A percentile compares a stretch with the other conserved stretches of the same genome.
Evolutionary conservation across 2,888 invertebrate species (phyloP).

Genomic region (Yponomeuta evonymella): DNA sequence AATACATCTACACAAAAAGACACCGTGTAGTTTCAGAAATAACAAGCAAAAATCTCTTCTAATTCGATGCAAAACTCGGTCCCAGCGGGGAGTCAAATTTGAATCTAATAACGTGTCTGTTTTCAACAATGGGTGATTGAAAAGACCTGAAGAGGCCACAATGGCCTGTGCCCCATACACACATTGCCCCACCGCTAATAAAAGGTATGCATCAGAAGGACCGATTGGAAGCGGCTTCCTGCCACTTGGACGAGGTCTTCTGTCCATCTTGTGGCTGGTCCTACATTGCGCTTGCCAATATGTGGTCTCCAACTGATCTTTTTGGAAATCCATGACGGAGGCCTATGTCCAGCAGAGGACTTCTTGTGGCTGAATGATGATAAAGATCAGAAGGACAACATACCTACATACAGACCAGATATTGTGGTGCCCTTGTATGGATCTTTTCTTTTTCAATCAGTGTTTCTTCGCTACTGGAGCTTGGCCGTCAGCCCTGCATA

Average conservation of each 20-base stretch:
- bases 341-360: too few relatives aligned
- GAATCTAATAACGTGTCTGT: conserved; percentile 12
- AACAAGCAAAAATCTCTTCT: conserved; percentile 1
- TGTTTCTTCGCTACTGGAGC: too few relatives aligned
- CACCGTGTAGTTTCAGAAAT: conserved; percentile 6
- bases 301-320: too few relatives aligned
- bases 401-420: neutral
- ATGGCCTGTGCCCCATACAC: neutral
- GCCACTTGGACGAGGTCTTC: too few relatives aligned
- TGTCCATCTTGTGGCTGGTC: too few relatives aligned
- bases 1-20: conserved; percentile 10
- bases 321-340: too few relatives aligned
- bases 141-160: neutral
- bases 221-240: neutral
- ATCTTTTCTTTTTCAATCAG: too few relatives aligned
- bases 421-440: too few relatives aligned
- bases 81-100: conserved; percentile 5
- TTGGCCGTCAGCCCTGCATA: too few relatives aligned
- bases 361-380: too few relatives aligned
- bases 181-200: neutral
- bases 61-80: neutral
- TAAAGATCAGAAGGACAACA: too few relatives aligned
- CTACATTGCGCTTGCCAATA: too few relatives aligned
- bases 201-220: neutral
- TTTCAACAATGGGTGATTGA: neutral